These are phyloP conservation scores for Platysteira castanea DNA, from an alignment of 2,113 vertebrate species.

Conservation along the genomic window DNA sequence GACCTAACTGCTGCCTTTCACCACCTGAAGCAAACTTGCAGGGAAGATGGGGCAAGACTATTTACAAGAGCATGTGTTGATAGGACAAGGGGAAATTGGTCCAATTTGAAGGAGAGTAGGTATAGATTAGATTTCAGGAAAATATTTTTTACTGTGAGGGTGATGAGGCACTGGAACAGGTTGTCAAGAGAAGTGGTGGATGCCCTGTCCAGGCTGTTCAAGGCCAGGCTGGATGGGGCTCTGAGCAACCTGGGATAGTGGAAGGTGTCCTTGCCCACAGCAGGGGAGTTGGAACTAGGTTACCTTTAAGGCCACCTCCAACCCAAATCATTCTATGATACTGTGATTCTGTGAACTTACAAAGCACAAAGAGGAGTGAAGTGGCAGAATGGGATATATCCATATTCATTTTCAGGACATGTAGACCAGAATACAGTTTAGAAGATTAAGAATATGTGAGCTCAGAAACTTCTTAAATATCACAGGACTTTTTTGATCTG, in stretches of 20 bases:
- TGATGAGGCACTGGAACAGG: background rate
- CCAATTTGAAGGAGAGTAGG: background rate
- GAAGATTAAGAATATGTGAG: background rate
- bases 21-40: background rate
- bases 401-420: background rate
- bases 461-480: background rate
- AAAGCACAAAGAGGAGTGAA: background rate
- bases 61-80: background rate
- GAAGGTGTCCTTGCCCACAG: background rate
- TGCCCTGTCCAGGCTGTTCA: background rate
- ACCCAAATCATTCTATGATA: background rate
- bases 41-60: background rate
- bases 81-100: background rate
- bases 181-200: background rate
- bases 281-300: background rate
- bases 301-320: rapidly evolving
- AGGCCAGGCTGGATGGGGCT: background rate
- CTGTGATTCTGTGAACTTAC: background rate
- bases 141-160: background rate
- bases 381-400: background rate
- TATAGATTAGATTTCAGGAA: background rate
- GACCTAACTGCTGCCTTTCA: background rate
- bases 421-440: background rate
- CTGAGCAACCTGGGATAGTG: background rate
- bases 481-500: background rate